Evolutionary conservation across 2,888 invertebrate genomes (phyloP), one percentile per base, ranked within the genome.

Genomic region (Monopis laevigella): DNA sequence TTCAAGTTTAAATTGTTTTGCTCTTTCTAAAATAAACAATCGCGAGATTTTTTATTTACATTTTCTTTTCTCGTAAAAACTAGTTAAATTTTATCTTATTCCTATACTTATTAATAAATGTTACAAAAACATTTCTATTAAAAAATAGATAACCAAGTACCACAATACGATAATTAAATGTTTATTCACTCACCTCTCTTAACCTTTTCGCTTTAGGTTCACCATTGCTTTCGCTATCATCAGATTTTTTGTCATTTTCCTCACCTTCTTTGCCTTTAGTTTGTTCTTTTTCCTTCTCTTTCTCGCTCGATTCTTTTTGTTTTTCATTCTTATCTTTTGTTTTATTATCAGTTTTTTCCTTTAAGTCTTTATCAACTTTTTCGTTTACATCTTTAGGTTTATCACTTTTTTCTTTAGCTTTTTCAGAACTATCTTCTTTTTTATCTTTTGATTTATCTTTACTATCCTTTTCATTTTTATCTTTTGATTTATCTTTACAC

Each of bases 121-220:
- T 19, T 29, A 39, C 35, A 26, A 11, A 41, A 45, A 30, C n/a
- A 28, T 30, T 38, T 32, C 29, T 42, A 43, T 34, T 12, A 41
- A 7, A 12, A 28, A 17, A 27, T 21, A 48, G 29, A 48, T 51
- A 48, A n/a, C n/a, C n/a, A n/a, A n/a, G n/a, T n/a, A n/a, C n/a
- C n/a, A n/a, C n/a, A n/a, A n/a, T n/a, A n/a, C n/a, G n/a, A n/a
- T n/a, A n/a, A n/a, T n/a, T n/a, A n/a, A n/a, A n/a, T n/a, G n/a
- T n/a, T n/a, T n/a, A n/a, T n/a, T n/a, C n/a, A 46, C 58, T 52
- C 32, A 77, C 77, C 67, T 78, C 78, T 56, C 78, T 68, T 55
- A 68, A 65, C 51, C 77, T 56, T 51, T 77, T 78, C 29, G 75
- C 74, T 50, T 74, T 55, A 0, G 75, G 74, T 46, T 78, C 80